A percentile compares a stretch with the other conserved stretches of the same genome.
phyloP scores from a whole-genome alignment of 2,888 invertebrate species.

The Metellina segmentata region DNA sequence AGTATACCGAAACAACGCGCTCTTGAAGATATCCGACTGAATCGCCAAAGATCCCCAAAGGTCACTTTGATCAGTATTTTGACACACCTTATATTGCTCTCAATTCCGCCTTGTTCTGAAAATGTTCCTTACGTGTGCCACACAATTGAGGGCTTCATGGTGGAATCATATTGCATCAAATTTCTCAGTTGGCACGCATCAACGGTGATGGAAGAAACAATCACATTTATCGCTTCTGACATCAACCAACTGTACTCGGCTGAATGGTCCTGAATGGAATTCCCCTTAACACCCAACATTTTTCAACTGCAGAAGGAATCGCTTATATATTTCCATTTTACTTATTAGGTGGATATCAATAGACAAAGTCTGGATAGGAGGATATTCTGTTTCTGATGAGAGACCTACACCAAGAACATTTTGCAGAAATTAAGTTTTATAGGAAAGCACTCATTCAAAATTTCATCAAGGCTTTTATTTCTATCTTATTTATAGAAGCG shows the following conservation, averaged over 20 bases:
- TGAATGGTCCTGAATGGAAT: background rate
- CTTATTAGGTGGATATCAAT: too few species aligned
- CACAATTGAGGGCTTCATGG: background rate
- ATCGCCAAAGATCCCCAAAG: constrained; percentile 9
- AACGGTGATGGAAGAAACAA: background rate
- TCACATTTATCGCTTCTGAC: background rate
- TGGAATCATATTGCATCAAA: background rate
- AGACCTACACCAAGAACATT: too few species aligned
- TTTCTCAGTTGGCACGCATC: background rate
- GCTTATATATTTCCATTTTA: background rate
- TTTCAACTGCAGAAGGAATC: background rate
- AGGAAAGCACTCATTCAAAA: too few species aligned
- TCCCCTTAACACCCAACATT: background rate
- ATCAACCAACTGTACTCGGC: background rate
- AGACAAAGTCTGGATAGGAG: too few species aligned
- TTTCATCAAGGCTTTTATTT: too few species aligned
- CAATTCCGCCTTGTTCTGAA: constrained; percentile 23
- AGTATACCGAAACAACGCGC: background rate
- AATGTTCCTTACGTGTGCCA: background rate
- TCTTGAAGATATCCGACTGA: constrained; percentile 3
- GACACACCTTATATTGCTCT: constrained; percentile 5
- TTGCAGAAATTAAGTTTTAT: too few species aligned
- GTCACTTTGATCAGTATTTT: constrained; percentile 23
- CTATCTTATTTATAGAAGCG: too few species aligned
- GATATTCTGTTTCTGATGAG: too few species aligned